Evolutionary conservation across 2,113 vertebrate genomes (phyloP), one percentile per base, ranked within the genome.

Genomic region (Hippocampus barbouri): DNA sequence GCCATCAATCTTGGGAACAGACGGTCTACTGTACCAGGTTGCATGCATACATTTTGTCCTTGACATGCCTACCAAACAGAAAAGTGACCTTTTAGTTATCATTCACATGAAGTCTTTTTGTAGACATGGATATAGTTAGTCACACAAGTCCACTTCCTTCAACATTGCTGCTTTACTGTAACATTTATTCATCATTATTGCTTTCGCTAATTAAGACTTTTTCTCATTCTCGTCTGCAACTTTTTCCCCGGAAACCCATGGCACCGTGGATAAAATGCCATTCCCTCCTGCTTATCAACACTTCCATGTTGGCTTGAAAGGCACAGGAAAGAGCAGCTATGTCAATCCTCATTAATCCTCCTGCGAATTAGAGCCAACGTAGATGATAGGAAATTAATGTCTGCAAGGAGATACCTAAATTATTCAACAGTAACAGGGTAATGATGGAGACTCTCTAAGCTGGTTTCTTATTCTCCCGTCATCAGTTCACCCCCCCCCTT

Each of bases 341-440:
- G 88, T 90, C 88, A 88, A 83, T 89, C 88, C 83, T 86, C 86
- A 87, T 89, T 89, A 87, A 89, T 88, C 88, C 83, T 89, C 82
- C 79, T 74, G 66, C 77, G 81, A 89, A 89, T 89, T 89, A 89
- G 73, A 82, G 69, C 74, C 78, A 85, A 80, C 81, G 79, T 79
- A 85, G 83, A 88, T 90, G 86, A 90, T 90, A 86, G 87, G 82
- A 90, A 92, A 90, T 90, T 74, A 90, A 90, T 84, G 87, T 90
- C 85, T 84, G 86, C 83, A 74, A 91, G 85, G 81, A 88, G 78
- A 85, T 73, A 86, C 82, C 86, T 91, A 78, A 90, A 91, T 91
- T 88, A 90, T 91, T 90, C 88, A 91, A 77, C 84, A 85, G 81
- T 90, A 91, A 91, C 77, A 82, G 83, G 87, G 89, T 91, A 89